phyloP scores from a whole-genome alignment of 2,113 vertebrate genomes.

The Diphyllodes magnificus region DNA sequence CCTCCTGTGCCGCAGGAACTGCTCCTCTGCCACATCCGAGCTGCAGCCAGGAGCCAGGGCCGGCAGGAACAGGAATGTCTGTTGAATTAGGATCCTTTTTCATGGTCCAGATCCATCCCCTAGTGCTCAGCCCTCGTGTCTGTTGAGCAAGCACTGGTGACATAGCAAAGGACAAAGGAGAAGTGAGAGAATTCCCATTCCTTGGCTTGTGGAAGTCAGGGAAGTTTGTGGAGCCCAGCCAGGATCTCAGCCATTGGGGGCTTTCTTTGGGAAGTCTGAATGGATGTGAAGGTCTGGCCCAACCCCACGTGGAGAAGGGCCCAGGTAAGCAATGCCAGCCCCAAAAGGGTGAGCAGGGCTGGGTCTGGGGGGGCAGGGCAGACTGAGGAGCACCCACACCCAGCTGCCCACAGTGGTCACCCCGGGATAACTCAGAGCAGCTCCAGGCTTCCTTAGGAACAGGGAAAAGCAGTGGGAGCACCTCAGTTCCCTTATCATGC shows the following conservation, averaged over 20 bases:
- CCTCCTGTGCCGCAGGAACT: not conserved
- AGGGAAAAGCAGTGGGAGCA: not conserved
- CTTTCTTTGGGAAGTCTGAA: not conserved
- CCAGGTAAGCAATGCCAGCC: accelerated
- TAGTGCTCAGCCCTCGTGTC: accelerated
- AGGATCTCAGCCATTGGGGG: not conserved
- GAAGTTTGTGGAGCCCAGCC: not conserved
- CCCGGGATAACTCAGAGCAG: not conserved
- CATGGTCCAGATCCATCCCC: not conserved
- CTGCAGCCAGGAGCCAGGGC: constrained; percentile 37
- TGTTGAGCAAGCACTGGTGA: not conserved
- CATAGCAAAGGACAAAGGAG: not conserved
- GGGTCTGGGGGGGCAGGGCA: not conserved
- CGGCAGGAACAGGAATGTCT: constrained; percentile 53
- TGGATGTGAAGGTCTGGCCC: not conserved
- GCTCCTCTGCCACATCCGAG: not conserved
- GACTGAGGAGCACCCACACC: too few species aligned
- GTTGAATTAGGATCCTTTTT: too few species aligned
- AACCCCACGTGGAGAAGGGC: too few species aligned
- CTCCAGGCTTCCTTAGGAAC: not conserved
- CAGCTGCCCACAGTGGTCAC: not conserved
- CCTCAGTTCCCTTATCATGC: not conserved
- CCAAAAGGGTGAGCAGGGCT: too few species aligned
- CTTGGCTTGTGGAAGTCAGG: too few species aligned
- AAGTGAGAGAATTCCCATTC: not conserved